phyloP scores from a whole-genome alignment of 2,888 invertebrate genomes.

The Xiphydria camelus region DNA sequence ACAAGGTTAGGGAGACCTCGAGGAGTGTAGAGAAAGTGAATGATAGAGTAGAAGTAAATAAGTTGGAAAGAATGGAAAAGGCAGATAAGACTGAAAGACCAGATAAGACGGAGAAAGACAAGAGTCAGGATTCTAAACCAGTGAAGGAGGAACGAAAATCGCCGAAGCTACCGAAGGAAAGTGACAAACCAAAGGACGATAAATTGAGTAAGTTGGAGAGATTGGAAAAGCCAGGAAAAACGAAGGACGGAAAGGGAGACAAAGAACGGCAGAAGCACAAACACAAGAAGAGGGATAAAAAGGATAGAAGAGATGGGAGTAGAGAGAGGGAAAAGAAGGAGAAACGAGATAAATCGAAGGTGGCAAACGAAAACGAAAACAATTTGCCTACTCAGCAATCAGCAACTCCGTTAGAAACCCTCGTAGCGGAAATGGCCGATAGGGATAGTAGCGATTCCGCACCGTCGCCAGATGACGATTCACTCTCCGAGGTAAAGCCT shows the following conservation, averaged over 20 bases:
- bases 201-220: slow-evolving; percentile 50
- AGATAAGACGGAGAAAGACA: too few relatives aligned
- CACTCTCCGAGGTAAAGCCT: slow-evolving; percentile 33
- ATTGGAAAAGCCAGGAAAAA: slow-evolving; percentile 46
- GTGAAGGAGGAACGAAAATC: slow-evolving; percentile 55
- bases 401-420: slow-evolving; percentile 58
- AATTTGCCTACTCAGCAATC: slow-evolving; percentile 44
- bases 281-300: slow-evolving; percentile 62
- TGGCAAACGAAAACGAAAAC: slow-evolving; percentile 41
- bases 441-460: slow-evolving; percentile 49
- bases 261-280: slow-evolving; percentile 61
- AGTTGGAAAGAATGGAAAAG: slow-evolving; percentile 68
- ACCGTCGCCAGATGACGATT: slow-evolving; percentile 47
- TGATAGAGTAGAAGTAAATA: slow-evolving; percentile 64
- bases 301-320: slow-evolving; percentile 68
- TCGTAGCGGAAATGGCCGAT: slow-evolving; percentile 43
- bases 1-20: slow-evolving; percentile 59
- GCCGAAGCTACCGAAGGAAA: slow-evolving; percentile 28
- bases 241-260: slow-evolving; percentile 44
- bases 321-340: slow-evolving; percentile 63
- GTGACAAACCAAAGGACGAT: slow-evolving; percentile 45
- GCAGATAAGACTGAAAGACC: too few relatives aligned
- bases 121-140: slow-evolving; percentile 58
- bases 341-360: slow-evolving; percentile 52
- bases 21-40: slow-evolving; percentile 51